Evolutionary conservation across 2,888 invertebrate species (phyloP), one percentile per base, ranked within the genome.

Genomic region (Pseudoips prasinana): DNA sequence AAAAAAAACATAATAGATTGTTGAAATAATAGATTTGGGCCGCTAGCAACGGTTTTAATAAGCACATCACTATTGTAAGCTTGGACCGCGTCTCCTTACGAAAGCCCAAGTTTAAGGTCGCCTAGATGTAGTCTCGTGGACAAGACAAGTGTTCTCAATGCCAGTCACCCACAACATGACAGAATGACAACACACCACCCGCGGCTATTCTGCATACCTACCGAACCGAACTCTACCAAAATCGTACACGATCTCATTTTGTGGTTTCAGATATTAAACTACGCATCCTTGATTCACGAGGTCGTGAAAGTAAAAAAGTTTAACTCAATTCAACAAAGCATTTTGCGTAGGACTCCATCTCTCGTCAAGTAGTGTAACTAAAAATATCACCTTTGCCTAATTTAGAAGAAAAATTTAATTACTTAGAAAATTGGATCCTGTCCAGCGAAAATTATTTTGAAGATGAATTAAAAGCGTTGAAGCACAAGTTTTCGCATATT

Each of bases 81-180:
- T 64, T 64, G 63, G 66, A 42, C 35, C 33, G 44, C 39, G 37
- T 42, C 39, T 45, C 56, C 53, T 79, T 73, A 77, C 75, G 73
- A 79, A 74, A 78, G 41, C 58, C 38, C 78, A 81, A 81, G 83
- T 82, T 82, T 80, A 80, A 82, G 82, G 80, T 57, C 79, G 59
- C 39, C 60, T 55, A 62, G 69, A 58, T 63, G 65, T 53, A 48
- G 46, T 45, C 47, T 47, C 52, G 55, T 39, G 41, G 31, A 27
- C 37, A 31, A 42, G 5, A 14, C 58, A 48, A 45, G 31, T 39
- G 53, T 19, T 47, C 53, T 46, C 52, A 61, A 57, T 51, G 35
- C 33, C 43, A 35, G 36, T 35, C 43, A 37, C 45, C 56, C 43
- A 53, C 45, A 37, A 17, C 18, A 14, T 14, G 14, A 14, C 14